phyloP scores from a whole-genome alignment of 1,140 invertebrate species.

The Solenopsis fugax region DNA sequence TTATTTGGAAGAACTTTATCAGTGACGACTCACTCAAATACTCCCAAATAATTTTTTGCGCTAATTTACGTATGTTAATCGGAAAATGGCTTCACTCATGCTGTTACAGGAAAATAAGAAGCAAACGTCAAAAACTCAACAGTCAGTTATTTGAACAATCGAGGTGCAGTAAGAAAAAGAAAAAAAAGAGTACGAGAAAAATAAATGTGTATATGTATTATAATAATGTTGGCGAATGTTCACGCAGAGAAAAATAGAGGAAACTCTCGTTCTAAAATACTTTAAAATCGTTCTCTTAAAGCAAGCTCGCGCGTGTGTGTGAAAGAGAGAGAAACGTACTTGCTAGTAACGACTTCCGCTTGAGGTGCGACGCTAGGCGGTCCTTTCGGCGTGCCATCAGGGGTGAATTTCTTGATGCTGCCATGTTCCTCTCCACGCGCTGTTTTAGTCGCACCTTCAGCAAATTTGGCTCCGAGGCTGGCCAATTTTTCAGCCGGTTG shows the following conservation, averaged over 20 bases:
- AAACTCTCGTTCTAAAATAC: constrained; percentile 39
- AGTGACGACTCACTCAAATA: neutral
- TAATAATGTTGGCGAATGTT: constrained; percentile 64
- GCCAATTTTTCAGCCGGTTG: constrained; percentile 85
- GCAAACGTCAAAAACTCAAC: constrained; percentile 79
- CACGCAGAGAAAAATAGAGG: constrained; percentile 59
- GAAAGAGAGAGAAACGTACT: constrained; percentile 88
- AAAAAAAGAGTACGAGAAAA: neutral
- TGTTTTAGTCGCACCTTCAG: constrained; percentile 98
- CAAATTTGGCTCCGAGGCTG: constrained; percentile 99
- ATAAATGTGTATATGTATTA: neutral
- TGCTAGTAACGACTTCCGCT: constrained; percentile 92
- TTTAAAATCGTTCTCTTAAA: constrained; percentile 17
- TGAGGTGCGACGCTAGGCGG: constrained; percentile 91
- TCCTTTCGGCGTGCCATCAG: constrained; percentile 95
- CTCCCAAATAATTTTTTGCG: neutral
- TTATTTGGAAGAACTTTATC: neutral
- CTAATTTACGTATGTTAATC: constrained; percentile 67
- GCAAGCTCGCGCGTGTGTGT: neutral
- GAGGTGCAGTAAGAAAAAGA: constrained; percentile 77
- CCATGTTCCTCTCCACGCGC: constrained; percentile 94
- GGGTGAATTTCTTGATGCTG: constrained; percentile 90
- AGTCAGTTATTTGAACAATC: constrained; percentile 82
- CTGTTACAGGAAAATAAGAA: constrained; percentile 82
- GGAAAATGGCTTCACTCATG: constrained; percentile 76